Conservation (phyloP, 2,888 invertebrate species). For the Troides aeacus region DNA sequence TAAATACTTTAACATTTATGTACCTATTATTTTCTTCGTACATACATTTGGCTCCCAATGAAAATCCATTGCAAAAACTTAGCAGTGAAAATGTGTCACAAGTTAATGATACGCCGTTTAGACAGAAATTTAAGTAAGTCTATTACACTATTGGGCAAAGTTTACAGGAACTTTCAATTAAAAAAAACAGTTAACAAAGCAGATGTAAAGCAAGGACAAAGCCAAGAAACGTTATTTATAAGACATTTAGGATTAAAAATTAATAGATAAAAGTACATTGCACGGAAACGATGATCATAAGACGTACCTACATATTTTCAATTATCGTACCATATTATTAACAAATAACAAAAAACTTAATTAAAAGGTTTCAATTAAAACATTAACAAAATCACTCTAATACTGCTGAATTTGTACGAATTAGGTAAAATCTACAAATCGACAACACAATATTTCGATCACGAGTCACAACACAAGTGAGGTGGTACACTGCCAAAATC, state of each 20-base stretch:
- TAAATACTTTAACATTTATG: constrained; percentile 62
- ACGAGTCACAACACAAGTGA: constrained; percentile 58
- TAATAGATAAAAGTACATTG: constrained; percentile 8
- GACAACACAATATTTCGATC: constrained; percentile 58
- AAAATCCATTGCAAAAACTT: constrained; percentile 40
- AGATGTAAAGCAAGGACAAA: constrained; percentile 19
- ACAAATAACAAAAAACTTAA: constrained; percentile 79
- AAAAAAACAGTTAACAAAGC: constrained; percentile 16
- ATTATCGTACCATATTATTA: constrained; percentile 58
- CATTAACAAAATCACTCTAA: constrained; percentile 80
- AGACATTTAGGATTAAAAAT: constrained; percentile 3
- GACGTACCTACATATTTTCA: constrained; percentile 39
- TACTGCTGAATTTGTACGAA: constrained; percentile 80
- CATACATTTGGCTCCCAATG: constrained; percentile 75
- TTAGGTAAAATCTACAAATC: constrained; percentile 64
- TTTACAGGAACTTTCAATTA: constrained; percentile 37
- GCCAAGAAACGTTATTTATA: constrained; percentile 13
- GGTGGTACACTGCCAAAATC: constrained; percentile 27
- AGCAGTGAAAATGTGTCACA: constrained; percentile 31
- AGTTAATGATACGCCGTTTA: constrained; percentile 19
- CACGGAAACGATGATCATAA: constrained; percentile 24
- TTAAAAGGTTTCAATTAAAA: constrained; percentile 74
- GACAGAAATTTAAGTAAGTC: constrained; percentile 14
- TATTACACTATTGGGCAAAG: constrained; percentile 27
- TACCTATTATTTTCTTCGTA: constrained; percentile 62